A percentile compares a stretch with the other conserved stretches of the same genome.
Conservation (phyloP, 2,888 invertebrate species). For the Eilema depressum region DNA sequence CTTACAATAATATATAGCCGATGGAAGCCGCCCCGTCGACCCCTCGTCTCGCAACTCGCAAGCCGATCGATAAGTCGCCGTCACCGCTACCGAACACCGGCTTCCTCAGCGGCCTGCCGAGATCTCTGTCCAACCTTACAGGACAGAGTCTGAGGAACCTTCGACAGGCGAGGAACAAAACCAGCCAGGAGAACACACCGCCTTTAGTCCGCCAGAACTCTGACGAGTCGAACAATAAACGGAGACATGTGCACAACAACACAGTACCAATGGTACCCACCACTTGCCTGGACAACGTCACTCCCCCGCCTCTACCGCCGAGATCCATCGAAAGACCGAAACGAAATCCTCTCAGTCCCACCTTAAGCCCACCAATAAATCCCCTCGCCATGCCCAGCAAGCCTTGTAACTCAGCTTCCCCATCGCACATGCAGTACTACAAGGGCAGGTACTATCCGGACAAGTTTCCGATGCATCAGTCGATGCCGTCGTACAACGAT, state of each 20-base stretch:
- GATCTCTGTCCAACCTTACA: slow-evolving; percentile 82
- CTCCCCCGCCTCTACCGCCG: slow-evolving; percentile 77
- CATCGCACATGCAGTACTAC: slow-evolving; percentile 58
- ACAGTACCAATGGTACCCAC: slow-evolving; percentile 78
- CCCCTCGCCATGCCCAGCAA: slow-evolving; percentile 62
- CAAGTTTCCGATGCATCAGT: slow-evolving; percentile 68
- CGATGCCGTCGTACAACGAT: slow-evolving; percentile 68
- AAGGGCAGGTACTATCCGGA: slow-evolving; percentile 58
- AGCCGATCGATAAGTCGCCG: slow-evolving; percentile 35
- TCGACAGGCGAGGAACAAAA: slow-evolving; percentile 64
- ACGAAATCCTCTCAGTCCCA: slow-evolving; percentile 61
- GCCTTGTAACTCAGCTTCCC: slow-evolving; percentile 54
- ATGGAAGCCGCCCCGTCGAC: slow-evolving; percentile 31
- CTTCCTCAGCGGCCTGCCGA: slow-evolving; percentile 80
- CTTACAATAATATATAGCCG: slow-evolving; percentile 27
- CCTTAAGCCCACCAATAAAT: slow-evolving; percentile 49
- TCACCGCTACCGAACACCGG: slow-evolving; percentile 60
- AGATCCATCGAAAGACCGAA: slow-evolving; percentile 70
- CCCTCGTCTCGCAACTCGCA: slow-evolving; percentile 27
- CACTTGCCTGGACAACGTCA: slow-evolving; percentile 76
- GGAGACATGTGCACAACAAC: slow-evolving; percentile 68
- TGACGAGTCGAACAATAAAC: slow-evolving; percentile 63
- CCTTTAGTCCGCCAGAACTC: slow-evolving; percentile 71
- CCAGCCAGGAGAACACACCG: slow-evolving; percentile 63
- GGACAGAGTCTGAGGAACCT: slow-evolving; percentile 78